A percentile compares a stretch with the other conserved stretches of the same genome.
These are phyloP conservation scores for Latrodectus hesperus DNA, from an alignment of 2,888 invertebrate species.

Conservation along the genomic window DNA sequence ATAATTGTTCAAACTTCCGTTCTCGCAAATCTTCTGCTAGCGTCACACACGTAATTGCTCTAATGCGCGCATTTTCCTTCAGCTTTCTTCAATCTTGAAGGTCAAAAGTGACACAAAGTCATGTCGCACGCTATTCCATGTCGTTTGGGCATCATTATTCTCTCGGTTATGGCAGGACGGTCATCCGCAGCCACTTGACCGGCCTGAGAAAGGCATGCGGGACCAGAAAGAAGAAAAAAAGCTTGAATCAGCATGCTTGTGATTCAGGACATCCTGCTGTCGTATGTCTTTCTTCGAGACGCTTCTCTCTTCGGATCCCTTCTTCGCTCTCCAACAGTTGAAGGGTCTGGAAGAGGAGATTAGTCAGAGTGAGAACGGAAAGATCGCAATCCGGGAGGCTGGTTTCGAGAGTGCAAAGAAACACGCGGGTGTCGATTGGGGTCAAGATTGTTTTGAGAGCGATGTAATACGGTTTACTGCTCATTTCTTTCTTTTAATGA, in stretches of 20 bases:
- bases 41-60: not conserved
- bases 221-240: too few relatives aligned
- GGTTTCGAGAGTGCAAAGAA: too few relatives aligned
- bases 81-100: not conserved
- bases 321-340: too few relatives aligned
- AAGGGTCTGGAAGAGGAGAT: too few relatives aligned
- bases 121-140: slow-evolving; percentile 2
- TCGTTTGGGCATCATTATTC: not conserved
- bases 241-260: not conserved
- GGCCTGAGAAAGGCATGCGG: not conserved
- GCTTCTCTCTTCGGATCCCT: too few relatives aligned
- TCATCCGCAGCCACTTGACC: slow-evolving; percentile 8
- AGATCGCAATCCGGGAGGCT: too few relatives aligned
- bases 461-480: too few relatives aligned
- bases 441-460: too few relatives aligned
- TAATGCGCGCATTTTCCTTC: slow-evolving; percentile 2
- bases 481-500: too few relatives aligned
- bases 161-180: slow-evolving; percentile 6
- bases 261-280: not conserved
- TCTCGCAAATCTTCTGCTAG: not conserved
- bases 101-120: slow-evolving; percentile 3
- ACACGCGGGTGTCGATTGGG: too few relatives aligned
- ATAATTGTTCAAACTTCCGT: not conserved
- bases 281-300: too few relatives aligned
- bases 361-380: too few relatives aligned